A percentile compares a stretch with the other conserved stretches of the same genome.
These are phyloP conservation scores for Plestiodon gilberti DNA, from an alignment of 2,113 vertebrate species.

Conservation along the genomic window DNA sequence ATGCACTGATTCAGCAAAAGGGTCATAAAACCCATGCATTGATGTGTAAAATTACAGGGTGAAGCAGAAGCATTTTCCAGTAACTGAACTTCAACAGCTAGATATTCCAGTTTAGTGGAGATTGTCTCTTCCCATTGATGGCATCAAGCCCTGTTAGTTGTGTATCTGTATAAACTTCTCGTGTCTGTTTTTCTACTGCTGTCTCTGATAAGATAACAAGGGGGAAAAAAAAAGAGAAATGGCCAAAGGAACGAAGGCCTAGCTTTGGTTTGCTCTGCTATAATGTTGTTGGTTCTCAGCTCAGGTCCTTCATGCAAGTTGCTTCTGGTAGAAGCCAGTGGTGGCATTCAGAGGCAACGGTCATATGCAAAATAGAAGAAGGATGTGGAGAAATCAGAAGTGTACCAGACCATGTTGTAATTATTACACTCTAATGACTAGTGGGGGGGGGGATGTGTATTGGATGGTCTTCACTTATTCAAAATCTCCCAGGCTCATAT, in stretches of 20 bases:
- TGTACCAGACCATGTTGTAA: not conserved
- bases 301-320: not conserved
- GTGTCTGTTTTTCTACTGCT: not conserved
- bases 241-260: not conserved
- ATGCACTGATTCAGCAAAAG: slow-evolving; percentile 32
- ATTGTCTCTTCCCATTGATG: not conserved
- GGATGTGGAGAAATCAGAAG: not conserved
- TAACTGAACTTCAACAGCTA: not conserved
- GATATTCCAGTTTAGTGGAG: not conserved
- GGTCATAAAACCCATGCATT: not conserved
- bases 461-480: not conserved
- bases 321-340: rapidly evolving
- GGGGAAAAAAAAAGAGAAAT: not conserved
- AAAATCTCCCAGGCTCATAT: not conserved
- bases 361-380: not conserved
- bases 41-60: slow-evolving; percentile 42
- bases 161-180: not conserved
- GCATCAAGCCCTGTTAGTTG: rapidly evolving
- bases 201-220: not conserved
- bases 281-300: slow-evolving; percentile 13
- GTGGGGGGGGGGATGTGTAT: no score
- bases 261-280: rapidly evolving
- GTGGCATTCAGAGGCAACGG: not conserved
- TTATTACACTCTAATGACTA: not conserved
- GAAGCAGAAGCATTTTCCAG: slow-evolving; percentile 59